Conservation (phyloP, 1,140 invertebrate genomes). For the Riptortus pedestris region DNA sequence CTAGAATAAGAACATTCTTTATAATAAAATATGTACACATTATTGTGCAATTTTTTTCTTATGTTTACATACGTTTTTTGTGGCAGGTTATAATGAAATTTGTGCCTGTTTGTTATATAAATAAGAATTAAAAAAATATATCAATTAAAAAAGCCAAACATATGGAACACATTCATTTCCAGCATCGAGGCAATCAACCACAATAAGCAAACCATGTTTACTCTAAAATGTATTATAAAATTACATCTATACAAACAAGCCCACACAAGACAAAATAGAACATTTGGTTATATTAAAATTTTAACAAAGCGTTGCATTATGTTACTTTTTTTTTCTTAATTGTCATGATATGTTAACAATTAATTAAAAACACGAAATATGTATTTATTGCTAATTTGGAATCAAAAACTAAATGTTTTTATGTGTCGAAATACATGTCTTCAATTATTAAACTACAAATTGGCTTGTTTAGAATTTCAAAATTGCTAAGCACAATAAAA, state of each 20-base stretch:
- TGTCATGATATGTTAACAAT: not conserved
- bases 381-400: not conserved
- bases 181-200: not conserved
- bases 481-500: too few species aligned
- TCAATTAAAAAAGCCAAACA: not conserved
- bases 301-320: not conserved
- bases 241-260: not conserved
- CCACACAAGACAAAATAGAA: not conserved
- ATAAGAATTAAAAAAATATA: not conserved
- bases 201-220: not conserved
- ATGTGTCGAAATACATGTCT: not conserved
- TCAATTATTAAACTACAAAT: too few species aligned
- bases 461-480: too few species aligned
- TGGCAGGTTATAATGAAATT: not conserved
- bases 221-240: not conserved
- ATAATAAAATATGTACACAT: not conserved
- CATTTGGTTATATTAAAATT: not conserved
- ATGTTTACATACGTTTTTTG: not conserved
- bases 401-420: not conserved
- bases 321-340: too few species aligned
- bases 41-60: not conserved
- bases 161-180: not conserved
- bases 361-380: not conserved
- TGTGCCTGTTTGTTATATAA: not conserved
- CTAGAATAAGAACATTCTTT: not conserved